Evolutionary conservation across 2,797 vertebrate species (phyloP).

Genomic region (Pelodytes ibericus): DNA sequence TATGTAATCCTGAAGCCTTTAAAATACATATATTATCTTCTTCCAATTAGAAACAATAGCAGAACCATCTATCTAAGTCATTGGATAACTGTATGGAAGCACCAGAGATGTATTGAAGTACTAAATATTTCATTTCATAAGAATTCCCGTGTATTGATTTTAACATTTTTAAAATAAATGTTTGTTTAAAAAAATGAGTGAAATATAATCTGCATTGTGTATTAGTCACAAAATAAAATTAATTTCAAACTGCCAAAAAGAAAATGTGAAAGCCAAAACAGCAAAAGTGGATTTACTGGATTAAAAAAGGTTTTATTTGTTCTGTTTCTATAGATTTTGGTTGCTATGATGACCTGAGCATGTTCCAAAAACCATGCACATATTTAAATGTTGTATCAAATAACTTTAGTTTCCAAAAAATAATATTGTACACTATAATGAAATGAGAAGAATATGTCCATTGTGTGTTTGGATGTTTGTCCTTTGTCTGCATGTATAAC

Average conservation of each 20-base stretch:
- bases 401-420: neutral
- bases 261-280: slow-evolving; percentile 40
- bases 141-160: neutral
- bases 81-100: too few relatives aligned
- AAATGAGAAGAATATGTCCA: neutral
- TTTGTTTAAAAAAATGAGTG: neutral
- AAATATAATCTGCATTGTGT: slow-evolving; percentile 44
- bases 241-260: slow-evolving; percentile 17
- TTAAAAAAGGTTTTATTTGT: slow-evolving; percentile 43
- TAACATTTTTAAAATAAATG: neutral
- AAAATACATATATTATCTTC: too few relatives aligned
- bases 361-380: slow-evolving; percentile 27
- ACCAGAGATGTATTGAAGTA: too few relatives aligned
- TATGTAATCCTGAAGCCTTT: too few relatives aligned
- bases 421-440: neutral
- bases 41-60: too few relatives aligned
- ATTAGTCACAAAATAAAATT: slow-evolving; percentile 40
- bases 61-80: too few relatives aligned
- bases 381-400: slow-evolving; percentile 4
- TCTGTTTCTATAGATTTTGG: slow-evolving; percentile 45
- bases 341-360: slow-evolving; percentile 44
- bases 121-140: neutral
- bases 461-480: too few relatives aligned
- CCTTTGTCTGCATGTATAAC: too few relatives aligned
- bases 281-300: slow-evolving; percentile 44